Conservation (phyloP, 2,113 vertebrate genomes). For the Hystrix cristata region DNA sequence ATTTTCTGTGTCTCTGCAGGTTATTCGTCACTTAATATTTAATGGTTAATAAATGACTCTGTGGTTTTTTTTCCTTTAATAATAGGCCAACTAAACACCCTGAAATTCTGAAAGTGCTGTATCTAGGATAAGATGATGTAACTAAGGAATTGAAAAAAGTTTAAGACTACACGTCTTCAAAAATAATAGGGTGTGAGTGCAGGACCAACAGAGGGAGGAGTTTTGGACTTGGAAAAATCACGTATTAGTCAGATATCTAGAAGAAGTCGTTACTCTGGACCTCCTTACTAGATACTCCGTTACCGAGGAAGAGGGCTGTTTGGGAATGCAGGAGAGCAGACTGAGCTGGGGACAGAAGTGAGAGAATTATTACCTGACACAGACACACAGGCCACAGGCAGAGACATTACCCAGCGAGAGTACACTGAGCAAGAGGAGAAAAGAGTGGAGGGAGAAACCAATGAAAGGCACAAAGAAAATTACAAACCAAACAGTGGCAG, state of each 20-base stretch:
- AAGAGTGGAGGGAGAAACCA: neutral
- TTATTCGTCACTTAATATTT: conserved; percentile 36
- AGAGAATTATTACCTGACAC: neutral
- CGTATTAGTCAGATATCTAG: conserved; percentile 17
- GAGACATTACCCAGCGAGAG: neutral
- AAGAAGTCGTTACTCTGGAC: neutral
- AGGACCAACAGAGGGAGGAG: neutral
- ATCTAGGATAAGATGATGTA: conserved; percentile 21
- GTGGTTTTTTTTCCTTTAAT: conserved; percentile 57
- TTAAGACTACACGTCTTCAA: neutral
- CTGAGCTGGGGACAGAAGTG: neutral
- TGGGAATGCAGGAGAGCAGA: conserved; percentile 9
- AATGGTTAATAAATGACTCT: conserved; percentile 35
- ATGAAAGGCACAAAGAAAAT: neutral
- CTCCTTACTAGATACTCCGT: conserved; percentile 17
- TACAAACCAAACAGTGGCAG: neutral
- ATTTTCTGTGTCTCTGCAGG: conserved; percentile 53
- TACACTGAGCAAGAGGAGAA: neutral
- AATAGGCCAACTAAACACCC: conserved; percentile 38
- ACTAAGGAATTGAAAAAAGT: neutral
- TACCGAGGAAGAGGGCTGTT: neutral
- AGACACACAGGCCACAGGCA: neutral
- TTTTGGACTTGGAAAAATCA: conserved; percentile 27
- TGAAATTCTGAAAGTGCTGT: conserved; percentile 41
- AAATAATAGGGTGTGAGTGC: neutral